Evolutionary conservation across 1,140 invertebrate species (phyloP).

Genomic region (Achroia grisella): DNA sequence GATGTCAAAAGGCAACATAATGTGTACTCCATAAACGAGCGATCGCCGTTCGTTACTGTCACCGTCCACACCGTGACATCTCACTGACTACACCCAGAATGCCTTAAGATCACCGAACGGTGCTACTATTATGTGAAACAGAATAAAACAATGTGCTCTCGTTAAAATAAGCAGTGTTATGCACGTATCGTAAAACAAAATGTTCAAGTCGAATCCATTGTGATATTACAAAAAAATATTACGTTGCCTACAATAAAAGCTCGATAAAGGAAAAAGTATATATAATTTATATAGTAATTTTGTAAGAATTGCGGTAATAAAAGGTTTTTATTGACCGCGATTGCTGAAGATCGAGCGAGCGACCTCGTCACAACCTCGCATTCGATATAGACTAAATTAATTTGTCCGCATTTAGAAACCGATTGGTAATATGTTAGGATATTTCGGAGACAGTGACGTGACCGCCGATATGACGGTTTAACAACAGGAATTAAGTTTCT

Average conservation of each 20-base stretch:
- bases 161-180: conserved; percentile 14
- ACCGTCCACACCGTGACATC: conserved; percentile 32
- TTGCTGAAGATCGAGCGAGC: conserved; percentile 32
- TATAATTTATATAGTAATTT: conserved; percentile 40
- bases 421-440: conserved; percentile 38
- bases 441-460: conserved; percentile 27
- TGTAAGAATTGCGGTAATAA: conserved; percentile 33
- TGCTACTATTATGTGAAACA: conserved; percentile 16
- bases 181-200: conserved; percentile 14
- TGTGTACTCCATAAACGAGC: conserved; percentile 48
- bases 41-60: conserved; percentile 58
- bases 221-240: conserved; percentile 31
- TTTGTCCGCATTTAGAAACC: conserved; percentile 46
- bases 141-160: conserved; percentile 22
- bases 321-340: conserved; percentile 36
- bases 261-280: conserved; percentile 17
- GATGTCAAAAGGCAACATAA: conserved; percentile 63
- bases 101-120: too few relatives aligned
- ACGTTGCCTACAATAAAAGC: conserved; percentile 9
- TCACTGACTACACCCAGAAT: conserved; percentile 35
- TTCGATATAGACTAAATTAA: conserved; percentile 33
- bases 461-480: conserved; percentile 18
- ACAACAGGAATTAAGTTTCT: conserved; percentile 24
- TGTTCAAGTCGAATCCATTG: conserved; percentile 9
- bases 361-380: conserved; percentile 43